Conservation (phyloP, 2,797 vertebrate genomes). For the Hephaestus fuliginosus region DNA sequence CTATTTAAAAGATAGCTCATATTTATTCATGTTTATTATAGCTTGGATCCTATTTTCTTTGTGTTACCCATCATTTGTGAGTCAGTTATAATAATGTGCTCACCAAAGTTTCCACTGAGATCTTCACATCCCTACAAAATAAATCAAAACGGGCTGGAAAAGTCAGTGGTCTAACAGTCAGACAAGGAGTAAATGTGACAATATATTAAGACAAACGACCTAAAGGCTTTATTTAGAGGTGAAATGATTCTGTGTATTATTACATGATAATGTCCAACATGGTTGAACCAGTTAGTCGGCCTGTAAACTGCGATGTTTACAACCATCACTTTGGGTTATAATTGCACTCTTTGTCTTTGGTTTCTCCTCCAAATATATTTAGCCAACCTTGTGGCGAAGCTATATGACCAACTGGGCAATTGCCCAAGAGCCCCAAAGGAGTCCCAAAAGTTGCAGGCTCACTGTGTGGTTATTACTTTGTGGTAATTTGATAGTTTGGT, state of each 20-base stretch:
- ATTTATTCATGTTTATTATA: neutral
- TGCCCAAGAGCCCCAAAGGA: neutral
- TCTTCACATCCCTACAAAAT: neutral
- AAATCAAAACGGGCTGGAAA: neutral
- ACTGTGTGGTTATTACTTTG: neutral
- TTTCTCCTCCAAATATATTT: slow-evolving; percentile 10
- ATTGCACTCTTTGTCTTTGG: neutral
- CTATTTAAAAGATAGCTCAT: neutral
- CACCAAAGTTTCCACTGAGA: neutral
- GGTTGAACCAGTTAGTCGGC: neutral
- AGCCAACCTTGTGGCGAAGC: neutral
- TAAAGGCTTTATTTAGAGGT: neutral
- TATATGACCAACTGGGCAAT: neutral
- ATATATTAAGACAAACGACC: neutral
- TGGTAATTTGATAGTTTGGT: neutral
- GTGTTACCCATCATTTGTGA: neutral
- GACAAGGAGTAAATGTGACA: neutral
- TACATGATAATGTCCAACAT: too few relatives aligned
- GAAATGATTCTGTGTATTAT: neutral
- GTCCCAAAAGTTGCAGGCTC: neutral
- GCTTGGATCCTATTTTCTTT: neutral
- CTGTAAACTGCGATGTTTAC: slow-evolving; percentile 9
- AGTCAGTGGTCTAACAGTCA: neutral
- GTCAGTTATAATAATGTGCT: neutral
- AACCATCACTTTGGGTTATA: neutral